Evolutionary conservation across 2,797 vertebrate genomes (phyloP), one percentile per base, ranked within the genome.

Genomic region (Uromys caudimaculatus): DNA sequence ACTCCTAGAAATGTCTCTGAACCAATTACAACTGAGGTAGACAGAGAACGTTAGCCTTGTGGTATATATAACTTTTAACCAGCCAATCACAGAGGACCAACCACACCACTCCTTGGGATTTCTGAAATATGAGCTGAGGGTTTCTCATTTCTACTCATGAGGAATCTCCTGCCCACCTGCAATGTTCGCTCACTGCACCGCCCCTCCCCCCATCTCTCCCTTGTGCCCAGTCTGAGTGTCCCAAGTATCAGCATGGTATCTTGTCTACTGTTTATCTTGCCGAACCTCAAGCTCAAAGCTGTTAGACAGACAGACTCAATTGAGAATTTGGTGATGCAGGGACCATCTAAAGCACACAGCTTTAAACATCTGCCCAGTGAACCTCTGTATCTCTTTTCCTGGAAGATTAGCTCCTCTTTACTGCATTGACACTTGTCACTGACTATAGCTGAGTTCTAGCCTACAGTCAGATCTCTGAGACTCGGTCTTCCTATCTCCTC

Each of bases 341-440:
- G 35, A 91, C 50, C 47, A 52, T 87, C 62, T 87, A 78, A 10
- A 69, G 11, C 38, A 35, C 32, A 69, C 76, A 75, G 35, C 71
- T 87, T 12, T 62, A 96, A 88, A 81, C 16, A 83, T 91, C 50
- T 93, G 38, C 47, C 32, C 71, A n/a, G 58, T 67, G 32, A 88
- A 78, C 77, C 89, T 88, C 82, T 10, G 16, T n/a, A 27, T 41
- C 41, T 52, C 32, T 81, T 93, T 91, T 79, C 83, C 54, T 87
- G 62, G 41, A 93, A 90, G 82, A 52, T 62, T 75, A 24, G 73
- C 32, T 96, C 16, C 56, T 52, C 19, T 92, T 35, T 35, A 32
- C 2, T 64, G 50, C 27, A 67, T 35, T 91, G 75, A 94, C 71
- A 64, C 82, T 44, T 95, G 62, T 77, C 73, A 92, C 21, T 23